Base-by-base conservation (phyloP, 2,113 vertebrate species). In the Antennarius striatus region DNA sequence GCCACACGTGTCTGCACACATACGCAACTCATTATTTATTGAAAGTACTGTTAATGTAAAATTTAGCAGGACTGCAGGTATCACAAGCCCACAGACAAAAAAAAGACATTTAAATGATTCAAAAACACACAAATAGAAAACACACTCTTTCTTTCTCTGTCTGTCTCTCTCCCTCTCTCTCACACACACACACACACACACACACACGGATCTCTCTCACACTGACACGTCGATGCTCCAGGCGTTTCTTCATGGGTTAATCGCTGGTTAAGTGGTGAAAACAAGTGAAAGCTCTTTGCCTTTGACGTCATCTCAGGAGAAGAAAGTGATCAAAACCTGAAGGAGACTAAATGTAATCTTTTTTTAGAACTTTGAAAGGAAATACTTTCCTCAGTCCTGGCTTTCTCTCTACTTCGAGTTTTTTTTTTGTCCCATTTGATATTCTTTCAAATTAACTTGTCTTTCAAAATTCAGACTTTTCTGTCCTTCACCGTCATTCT, bases 41-140 rank as follows among this genome's bases (percentile, higher is more conserved):
- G 55, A 84, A 61, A 40, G 15, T 2, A 54, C 52, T 56, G 75
- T 72, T 71, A 36, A 75, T 80, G 75, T 71, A 77, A 86, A 71
- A 86, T 85, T 86, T 4, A 88, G 50, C 36, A 49, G 17, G 55
- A 58, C 63, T 71, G 75, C 45, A 83, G 78, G 75, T 85, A 84
- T 81, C 71, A 72, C 59, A 72, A 60, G 39, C 62, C 32, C 36
- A 9, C 28, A 52, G 58, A 62, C 43, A 36, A 53, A 56, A 67
- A 67, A 76, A 77, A 69, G 56, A 63, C 39, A 16, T 29, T 71
- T 82, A 47, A 82, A 83, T 71, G 13, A 81, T 85, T 81, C 15
- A 82, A 42, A 40, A 17, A 13, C 56, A 58, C 61, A 62, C 51
- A 65, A 14, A 67, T 43, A 68, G 30, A 68, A 57, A 52, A 17